A percentile compares a stretch with the other conserved stretches of the same genome.
Evolutionary conservation across 1,140 invertebrate genomes (phyloP).

Genomic region (Phthorimaea operculella): DNA sequence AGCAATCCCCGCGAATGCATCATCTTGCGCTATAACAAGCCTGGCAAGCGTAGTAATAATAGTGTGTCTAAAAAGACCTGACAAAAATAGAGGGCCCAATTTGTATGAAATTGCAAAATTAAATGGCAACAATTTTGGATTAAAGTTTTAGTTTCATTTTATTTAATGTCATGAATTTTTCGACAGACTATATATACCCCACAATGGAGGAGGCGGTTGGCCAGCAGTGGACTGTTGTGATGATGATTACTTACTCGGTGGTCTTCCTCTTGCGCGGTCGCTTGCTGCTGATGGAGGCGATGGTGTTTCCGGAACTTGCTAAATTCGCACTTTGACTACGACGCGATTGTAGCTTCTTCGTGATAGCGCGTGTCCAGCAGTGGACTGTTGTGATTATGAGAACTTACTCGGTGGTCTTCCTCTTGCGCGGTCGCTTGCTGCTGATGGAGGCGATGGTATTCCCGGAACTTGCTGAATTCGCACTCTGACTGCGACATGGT

Average conservation of each 20-base stretch:
- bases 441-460: slow-evolving; percentile 59
- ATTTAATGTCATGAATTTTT: too few relatives aligned
- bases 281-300: slow-evolving; percentile 58
- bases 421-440: slow-evolving; percentile 53
- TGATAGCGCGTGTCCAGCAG: slow-evolving; percentile 12
- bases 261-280: slow-evolving; percentile 52
- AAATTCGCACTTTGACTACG: slow-evolving; percentile 61
- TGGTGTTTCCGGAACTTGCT: slow-evolving; percentile 57
- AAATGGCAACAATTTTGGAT: too few relatives aligned
- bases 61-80: too few relatives aligned
- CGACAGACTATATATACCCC: too few relatives aligned
- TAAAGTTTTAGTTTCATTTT: too few relatives aligned
- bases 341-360: slow-evolving; percentile 58
- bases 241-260: slow-evolving; percentile 40
- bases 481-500: slow-evolving; percentile 57
- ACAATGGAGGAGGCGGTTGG: too few relatives aligned
- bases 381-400: background rate
- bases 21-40: too few relatives aligned
- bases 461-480: slow-evolving; percentile 57
- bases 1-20: too few relatives aligned
- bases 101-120: too few relatives aligned
- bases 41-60: too few relatives aligned
- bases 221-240: too few relatives aligned
- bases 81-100: too few relatives aligned
- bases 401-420: slow-evolving; percentile 56